Evolutionary conservation across 2,888 invertebrate species (phyloP).

Genomic region (Parapristionchus giblindavisi): DNA sequence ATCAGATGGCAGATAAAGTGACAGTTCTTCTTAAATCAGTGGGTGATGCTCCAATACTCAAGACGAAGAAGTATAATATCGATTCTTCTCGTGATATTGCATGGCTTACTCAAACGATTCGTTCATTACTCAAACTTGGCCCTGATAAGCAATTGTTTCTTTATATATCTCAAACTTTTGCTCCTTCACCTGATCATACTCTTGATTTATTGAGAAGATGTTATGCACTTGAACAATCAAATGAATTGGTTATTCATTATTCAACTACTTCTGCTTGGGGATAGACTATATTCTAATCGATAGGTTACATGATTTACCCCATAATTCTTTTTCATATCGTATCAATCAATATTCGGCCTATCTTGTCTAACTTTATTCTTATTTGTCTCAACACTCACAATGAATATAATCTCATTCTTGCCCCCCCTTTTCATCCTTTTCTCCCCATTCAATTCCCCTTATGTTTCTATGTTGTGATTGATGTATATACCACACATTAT

Average conservation of each 20-base stretch:
- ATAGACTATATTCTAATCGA: too few relatives aligned
- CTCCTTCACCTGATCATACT: conserved; percentile 56
- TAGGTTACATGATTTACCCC: too few relatives aligned
- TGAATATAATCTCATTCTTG: too few relatives aligned
- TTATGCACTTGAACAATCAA: conserved; percentile 11
- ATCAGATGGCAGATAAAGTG: conserved; percentile 44
- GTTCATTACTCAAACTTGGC: conserved; percentile 11
- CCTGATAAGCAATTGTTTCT: conserved; percentile 28
- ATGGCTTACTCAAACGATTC: conserved; percentile 23
- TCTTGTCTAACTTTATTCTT: too few relatives aligned
- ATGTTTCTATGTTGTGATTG: too few relatives aligned
- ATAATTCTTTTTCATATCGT: neutral
- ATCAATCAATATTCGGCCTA: neutral
- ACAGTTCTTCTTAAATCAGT: conserved; percentile 47
- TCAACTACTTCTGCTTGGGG: conserved; percentile 57
- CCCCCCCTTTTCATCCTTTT: too few relatives aligned
- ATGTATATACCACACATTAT: too few relatives aligned
- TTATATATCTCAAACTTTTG: conserved; percentile 48
- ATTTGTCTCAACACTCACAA: too few relatives aligned
- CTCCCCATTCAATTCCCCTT: too few relatives aligned
- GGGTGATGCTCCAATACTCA: conserved; percentile 55
- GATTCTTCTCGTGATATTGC: conserved; percentile 33
- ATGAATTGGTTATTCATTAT: conserved; percentile 51
- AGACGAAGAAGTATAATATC: conserved; percentile 43
- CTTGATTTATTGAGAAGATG: conserved; percentile 44